These are phyloP conservation scores for Pimephales promelas DNA, from an alignment of 2,113 vertebrate genomes.

Conservation along the genomic window DNA sequence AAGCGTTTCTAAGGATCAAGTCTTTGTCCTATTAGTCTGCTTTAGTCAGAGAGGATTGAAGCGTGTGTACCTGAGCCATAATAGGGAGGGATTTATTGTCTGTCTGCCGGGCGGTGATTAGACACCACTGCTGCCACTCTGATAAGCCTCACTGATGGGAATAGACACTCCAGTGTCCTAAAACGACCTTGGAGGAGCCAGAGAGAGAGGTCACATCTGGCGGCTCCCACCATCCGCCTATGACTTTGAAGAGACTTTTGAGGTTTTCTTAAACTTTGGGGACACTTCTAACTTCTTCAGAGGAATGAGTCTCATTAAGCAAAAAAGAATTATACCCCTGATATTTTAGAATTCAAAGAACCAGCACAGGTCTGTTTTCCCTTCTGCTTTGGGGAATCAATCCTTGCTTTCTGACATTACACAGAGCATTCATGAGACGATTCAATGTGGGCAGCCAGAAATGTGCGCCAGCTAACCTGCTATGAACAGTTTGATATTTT, in stretches of 20 bases:
- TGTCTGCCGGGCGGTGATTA: slow-evolving; percentile 81
- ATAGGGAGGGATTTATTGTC: slow-evolving; percentile 72
- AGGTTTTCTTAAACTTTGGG: slow-evolving; percentile 47
- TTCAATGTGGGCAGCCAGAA: slow-evolving; percentile 32
- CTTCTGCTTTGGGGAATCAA: slow-evolving; percentile 25
- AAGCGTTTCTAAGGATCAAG: slow-evolving; percentile 7
- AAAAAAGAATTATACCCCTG: background rate
- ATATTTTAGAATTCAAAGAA: slow-evolving; percentile 41
- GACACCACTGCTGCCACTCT: slow-evolving; percentile 81
- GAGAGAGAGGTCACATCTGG: slow-evolving; percentile 47
- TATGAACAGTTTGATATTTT: slow-evolving; percentile 43
- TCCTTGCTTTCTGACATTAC: slow-evolving; percentile 43
- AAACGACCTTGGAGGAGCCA: slow-evolving; percentile 56
- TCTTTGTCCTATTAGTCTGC: slow-evolving; percentile 35
- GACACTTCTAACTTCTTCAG: slow-evolving; percentile 29
- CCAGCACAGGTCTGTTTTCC: slow-evolving; percentile 29
- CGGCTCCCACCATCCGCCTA: slow-evolving; percentile 38
- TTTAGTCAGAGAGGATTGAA: slow-evolving; percentile 48
- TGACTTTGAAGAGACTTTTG: slow-evolving; percentile 59
- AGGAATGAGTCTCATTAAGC: slow-evolving; percentile 34
- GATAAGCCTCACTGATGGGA: slow-evolving; percentile 79
- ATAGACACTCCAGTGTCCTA: slow-evolving; percentile 68
- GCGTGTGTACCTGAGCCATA: slow-evolving; percentile 48
- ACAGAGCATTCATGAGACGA: slow-evolving; percentile 13
- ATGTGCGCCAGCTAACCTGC: slow-evolving; percentile 31